Percentiles rank a stretch among this genome's conserved stretches.
phyloP scores from a whole-genome alignment of 2,113 vertebrate genomes.

The Nymphicus hollandicus region DNA sequence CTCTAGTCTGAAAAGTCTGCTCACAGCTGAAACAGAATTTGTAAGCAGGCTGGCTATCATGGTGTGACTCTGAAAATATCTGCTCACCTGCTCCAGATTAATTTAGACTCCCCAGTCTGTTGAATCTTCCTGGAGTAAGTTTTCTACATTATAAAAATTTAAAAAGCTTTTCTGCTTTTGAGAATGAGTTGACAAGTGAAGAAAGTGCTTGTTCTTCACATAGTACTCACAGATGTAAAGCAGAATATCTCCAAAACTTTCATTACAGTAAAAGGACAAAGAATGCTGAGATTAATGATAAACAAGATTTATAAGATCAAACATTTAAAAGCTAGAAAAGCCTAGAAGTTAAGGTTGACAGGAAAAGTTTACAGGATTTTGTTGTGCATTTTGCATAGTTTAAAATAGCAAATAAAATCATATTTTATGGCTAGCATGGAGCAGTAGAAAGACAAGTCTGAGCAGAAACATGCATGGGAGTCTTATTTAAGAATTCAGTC shows the following conservation, averaged over 20 bases:
- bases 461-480: not conserved
- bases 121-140: not conserved
- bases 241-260: not conserved
- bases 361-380: not conserved
- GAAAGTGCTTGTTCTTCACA: not conserved
- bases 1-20: constrained; percentile 7
- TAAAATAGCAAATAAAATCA: not conserved
- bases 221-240: not conserved
- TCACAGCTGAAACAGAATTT: constrained; percentile 14
- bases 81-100: not conserved
- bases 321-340: not conserved
- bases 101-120: not conserved
- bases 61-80: not conserved
- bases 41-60: not conserved
- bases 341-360: not conserved
- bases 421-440: not conserved
- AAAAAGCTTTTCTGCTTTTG: not conserved
- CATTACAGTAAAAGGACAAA: not conserved
- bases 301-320: not conserved
- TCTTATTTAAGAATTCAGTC: not conserved
- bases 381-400: not conserved
- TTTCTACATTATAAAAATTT: not conserved
- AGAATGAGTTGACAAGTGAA: not conserved
- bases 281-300: not conserved
- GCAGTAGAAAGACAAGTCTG: not conserved